These are phyloP conservation scores for Acestrorhynchus altus DNA, from an alignment of 2,797 vertebrate genomes.

Conservation along the genomic window DNA sequence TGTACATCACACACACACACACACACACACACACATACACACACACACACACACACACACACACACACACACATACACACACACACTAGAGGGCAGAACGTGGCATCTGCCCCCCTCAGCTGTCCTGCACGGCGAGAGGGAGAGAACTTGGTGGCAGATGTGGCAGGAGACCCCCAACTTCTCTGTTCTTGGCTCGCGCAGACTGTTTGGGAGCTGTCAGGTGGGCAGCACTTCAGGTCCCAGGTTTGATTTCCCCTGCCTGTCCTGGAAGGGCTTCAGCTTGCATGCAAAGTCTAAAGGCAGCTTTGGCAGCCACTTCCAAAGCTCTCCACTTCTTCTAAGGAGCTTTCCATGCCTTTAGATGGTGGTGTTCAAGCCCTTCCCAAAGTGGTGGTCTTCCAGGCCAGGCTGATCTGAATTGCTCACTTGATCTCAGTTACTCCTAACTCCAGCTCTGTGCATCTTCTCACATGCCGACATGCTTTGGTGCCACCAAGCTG, in stretches of 20 bases:
- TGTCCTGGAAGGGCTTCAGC: no score
- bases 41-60: neutral
- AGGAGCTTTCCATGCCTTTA: neutral
- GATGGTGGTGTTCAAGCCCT: no score
- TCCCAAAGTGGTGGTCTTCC: no score
- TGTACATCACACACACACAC: slow-evolving; percentile 55
- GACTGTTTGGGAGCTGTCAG: slow-evolving; percentile 48
- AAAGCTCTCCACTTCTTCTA: neutral
- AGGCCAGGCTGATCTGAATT: neutral
- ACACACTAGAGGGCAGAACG: neutral
- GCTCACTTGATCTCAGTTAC: neutral
- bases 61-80: neutral
- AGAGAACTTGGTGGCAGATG: slow-evolving; percentile 79
- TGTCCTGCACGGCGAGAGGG: slow-evolving; percentile 22
- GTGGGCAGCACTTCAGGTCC: slow-evolving; percentile 13
- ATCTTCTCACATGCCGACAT: neutral
- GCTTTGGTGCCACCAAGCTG: neutral
- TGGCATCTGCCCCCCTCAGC: neutral
- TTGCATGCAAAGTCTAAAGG: neutral
- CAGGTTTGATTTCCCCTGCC: slow-evolving; percentile 13
- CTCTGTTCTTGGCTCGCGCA: slow-evolving; percentile 60
- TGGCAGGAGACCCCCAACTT: slow-evolving; percentile 80
- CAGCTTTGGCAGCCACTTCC: neutral
- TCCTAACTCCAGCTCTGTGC: neutral
- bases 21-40: neutral